These are phyloP conservation scores for Shinisaurus crocodilurus DNA, from an alignment of 2,113 vertebrate genomes.

Conservation along the genomic window DNA sequence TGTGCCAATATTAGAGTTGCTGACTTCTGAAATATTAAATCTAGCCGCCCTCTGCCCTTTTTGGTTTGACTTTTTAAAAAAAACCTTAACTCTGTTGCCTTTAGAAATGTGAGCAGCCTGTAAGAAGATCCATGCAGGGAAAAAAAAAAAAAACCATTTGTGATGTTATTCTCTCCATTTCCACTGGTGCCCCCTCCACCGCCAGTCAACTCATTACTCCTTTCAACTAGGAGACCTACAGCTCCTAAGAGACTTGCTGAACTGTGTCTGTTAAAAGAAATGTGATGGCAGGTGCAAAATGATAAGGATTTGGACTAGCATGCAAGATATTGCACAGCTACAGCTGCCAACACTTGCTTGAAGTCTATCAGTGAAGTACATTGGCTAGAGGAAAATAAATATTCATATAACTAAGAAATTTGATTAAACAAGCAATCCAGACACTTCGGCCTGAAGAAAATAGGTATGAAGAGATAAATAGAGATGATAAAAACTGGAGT, in stretches of 20 bases:
- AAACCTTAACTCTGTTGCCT: not conserved
- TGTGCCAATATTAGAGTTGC: not conserved
- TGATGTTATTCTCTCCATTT: not conserved
- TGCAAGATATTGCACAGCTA: not conserved
- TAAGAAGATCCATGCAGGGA: slow-evolving; percentile 12
- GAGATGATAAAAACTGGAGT: not conserved
- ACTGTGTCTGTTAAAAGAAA: not conserved
- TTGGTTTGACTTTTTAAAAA: not conserved
- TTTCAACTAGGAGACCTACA: slow-evolving; percentile 1
- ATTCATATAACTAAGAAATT: not conserved
- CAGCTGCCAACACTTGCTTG: not conserved
- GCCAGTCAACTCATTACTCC: slow-evolving; percentile 4
- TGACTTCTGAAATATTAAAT: slow-evolving; percentile 11
- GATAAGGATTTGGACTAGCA: not conserved
- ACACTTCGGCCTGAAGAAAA: not conserved
- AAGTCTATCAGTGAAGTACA: not conserved
- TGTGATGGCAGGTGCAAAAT: not conserved
- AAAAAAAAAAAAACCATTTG: not conserved
- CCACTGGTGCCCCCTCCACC: not conserved
- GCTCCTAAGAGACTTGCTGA: not conserved
- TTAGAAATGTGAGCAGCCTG: slow-evolving; percentile 12
- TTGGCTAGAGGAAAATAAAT: not conserved
- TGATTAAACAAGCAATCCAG: not conserved
- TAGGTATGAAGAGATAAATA: not conserved
- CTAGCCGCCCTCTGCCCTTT: not conserved